Percentiles rank a stretch among this genome's conserved stretches.
These are phyloP conservation scores for Molanna angustata DNA, from an alignment of 2,888 invertebrate genomes.

Conservation along the genomic window DNA sequence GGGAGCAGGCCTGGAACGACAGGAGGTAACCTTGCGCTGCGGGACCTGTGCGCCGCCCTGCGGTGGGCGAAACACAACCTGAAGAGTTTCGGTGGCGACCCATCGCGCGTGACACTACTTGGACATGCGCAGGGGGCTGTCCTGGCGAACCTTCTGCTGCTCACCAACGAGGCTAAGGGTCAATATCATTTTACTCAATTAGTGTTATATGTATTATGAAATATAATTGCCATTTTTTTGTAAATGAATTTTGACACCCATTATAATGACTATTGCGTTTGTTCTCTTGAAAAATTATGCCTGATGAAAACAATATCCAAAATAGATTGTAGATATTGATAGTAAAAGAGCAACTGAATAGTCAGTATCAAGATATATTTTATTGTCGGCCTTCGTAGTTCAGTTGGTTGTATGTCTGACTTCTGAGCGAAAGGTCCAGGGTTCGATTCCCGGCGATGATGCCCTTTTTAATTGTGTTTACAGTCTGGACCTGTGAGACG, in stretches of 20 bases:
- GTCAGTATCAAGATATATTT: too few relatives aligned
- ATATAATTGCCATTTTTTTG: not conserved
- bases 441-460: too few relatives aligned
- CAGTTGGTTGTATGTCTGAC: too few relatives aligned
- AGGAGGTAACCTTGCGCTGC: conserved; percentile 70
- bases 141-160: conserved; percentile 77
- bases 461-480: too few relatives aligned
- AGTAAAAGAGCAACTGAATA: not conserved
- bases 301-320: not conserved
- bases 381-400: too few relatives aligned
- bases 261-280: not conserved
- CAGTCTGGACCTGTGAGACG: too few relatives aligned
- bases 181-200: conserved; percentile 20
- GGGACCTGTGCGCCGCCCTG: conserved; percentile 80
- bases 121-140: conserved; percentile 89
- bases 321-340: not conserved
- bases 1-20: conserved; percentile 34
- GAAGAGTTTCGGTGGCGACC: conserved; percentile 87
- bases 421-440: too few relatives aligned
- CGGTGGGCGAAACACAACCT: conserved; percentile 82
- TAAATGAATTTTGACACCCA: not conserved
- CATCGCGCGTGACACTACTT: conserved; percentile 72
- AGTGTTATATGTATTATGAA: not conserved
- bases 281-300: not conserved
- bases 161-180: conserved; percentile 78